Conservation (phyloP, 2,797 vertebrate genomes). For the Enteromius treurensis region DNA sequence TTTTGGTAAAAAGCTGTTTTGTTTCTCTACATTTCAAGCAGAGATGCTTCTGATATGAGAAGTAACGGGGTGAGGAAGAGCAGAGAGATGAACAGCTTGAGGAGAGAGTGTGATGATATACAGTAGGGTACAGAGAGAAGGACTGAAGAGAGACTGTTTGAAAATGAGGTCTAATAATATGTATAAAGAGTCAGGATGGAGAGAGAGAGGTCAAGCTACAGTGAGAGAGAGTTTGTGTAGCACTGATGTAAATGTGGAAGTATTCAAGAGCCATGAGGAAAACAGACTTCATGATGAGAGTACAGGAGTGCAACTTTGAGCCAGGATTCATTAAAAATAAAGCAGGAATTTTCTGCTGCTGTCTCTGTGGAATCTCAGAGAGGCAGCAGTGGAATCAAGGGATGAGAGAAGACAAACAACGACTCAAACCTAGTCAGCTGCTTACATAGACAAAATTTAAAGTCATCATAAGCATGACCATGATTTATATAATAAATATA, state of each 20-base stretch:
- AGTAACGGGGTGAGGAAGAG: not conserved
- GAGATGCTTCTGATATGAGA: not conserved
- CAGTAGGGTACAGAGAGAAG: conserved; percentile 19
- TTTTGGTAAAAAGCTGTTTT: not conserved
- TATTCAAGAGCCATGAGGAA: conserved; percentile 34
- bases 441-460: conserved; percentile 6
- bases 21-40: not conserved
- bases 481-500: not conserved
- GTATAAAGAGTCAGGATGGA: conserved; percentile 30
- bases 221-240: conserved; percentile 23
- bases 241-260: conserved; percentile 20
- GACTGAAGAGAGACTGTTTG: conserved; percentile 19
- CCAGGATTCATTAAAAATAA: conserved; percentile 55
- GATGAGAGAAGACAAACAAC: conserved; percentile 4
- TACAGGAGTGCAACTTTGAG: conserved; percentile 38
- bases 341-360: conserved; percentile 34
- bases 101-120: conserved; percentile 2
- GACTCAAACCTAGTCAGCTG: conserved; percentile 22
- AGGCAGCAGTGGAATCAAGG: not conserved
- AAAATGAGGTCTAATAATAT: conserved; percentile 30
- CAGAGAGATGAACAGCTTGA: not conserved
- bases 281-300: conserved; percentile 25
- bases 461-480: not conserved
- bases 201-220: conserved; percentile 20
- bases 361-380: conserved; percentile 28